Evolutionary conservation across 2,797 vertebrate genomes (phyloP), one percentile per base, ranked within the genome.

Genomic region (Cuniculus paca): DNA sequence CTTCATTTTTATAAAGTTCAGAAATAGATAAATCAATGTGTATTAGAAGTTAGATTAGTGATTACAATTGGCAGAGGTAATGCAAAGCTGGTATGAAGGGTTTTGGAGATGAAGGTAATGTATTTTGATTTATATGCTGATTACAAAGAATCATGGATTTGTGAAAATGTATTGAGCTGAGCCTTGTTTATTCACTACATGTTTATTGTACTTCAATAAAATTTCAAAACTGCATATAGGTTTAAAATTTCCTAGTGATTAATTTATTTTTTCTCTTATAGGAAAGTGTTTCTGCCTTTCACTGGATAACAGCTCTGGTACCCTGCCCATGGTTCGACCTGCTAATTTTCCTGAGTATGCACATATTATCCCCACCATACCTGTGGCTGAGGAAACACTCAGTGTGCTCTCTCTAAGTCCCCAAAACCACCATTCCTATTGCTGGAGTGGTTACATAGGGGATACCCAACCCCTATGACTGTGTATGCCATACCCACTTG

Each of bases 191-290:
- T 24, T 52, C 78, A 74, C 3, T 74, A 74, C 86, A 5, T 78
- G 12, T 74, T 61, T 72, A 11, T 79, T 52, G 34, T 74, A 42
- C 13, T 58, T 72, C 52, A 79, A 60, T 52, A 83, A 58, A 74
- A 79, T 9, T 88, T 93, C 10, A 75, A 56, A 94, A 54, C 6
- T 16, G 26, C 16, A n/a, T 70, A n/a, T 72, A 48, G 39, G 39
- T 87, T 85, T 72, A 56, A 39, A 70, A 39, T 17, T 45, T 95
- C 86, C 50, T 88, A 31, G 39, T 14, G 28, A 11, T 74, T n/a
- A 65, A 5, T 65, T 88, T 34, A 84, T 72, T 48, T 83, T 83
- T 93, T 96, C 86, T 92, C 89, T 78, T 17, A 22, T 20, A 24
- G 19, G 9, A 56, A 93, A 75, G 78, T 36, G 13, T 79, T 91